A percentile compares a stretch with the other conserved stretches of the same genome.
These are phyloP conservation scores for Atrina japonica DNA, from an alignment of 2,888 invertebrate genomes.

Conservation along the genomic window DNA sequence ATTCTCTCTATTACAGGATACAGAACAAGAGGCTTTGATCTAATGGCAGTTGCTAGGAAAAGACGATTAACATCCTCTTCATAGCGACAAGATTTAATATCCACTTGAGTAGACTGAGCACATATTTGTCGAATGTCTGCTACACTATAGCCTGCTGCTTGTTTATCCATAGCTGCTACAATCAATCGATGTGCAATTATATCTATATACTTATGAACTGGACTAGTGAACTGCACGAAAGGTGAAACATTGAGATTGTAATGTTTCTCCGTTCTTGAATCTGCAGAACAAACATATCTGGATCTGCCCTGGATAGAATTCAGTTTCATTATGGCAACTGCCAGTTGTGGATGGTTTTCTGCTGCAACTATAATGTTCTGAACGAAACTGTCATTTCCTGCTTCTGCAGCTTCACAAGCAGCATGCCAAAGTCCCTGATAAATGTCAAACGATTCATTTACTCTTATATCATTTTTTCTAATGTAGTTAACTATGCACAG, in stretches of 20 bases:
- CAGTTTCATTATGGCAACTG: conserved; percentile 64
- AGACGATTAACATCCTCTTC: conserved; percentile 49
- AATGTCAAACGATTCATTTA: conserved; percentile 57
- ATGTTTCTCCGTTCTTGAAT: conserved; percentile 48
- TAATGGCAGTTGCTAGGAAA: conserved; percentile 57
- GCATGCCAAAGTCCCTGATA: conserved; percentile 56
- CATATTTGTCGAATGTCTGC: conserved; percentile 60
- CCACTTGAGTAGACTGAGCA: conserved; percentile 38
- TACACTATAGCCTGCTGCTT: conserved; percentile 59
- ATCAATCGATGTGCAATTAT: conserved; percentile 72
- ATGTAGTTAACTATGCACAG: conserved; percentile 62
- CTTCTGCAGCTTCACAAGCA: conserved; percentile 53
- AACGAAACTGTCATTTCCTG: conserved; percentile 52
- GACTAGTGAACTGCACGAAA: conserved; percentile 71
- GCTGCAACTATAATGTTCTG: conserved; percentile 66
- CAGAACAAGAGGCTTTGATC: conserved; percentile 59
- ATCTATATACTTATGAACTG: conserved; percentile 72
- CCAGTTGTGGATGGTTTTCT: conserved; percentile 69
- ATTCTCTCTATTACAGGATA: conserved; percentile 67
- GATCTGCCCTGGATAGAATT: conserved; percentile 59
- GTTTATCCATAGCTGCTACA: conserved; percentile 59
- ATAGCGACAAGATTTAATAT: conserved; percentile 39
- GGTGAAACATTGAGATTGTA: conserved; percentile 63
- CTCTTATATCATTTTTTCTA: conserved; percentile 46
- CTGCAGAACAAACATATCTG: conserved; percentile 61